These are phyloP conservation scores for Dasyprocta punctata DNA, from an alignment of 2,113 vertebrate species.

Conservation along the genomic window DNA sequence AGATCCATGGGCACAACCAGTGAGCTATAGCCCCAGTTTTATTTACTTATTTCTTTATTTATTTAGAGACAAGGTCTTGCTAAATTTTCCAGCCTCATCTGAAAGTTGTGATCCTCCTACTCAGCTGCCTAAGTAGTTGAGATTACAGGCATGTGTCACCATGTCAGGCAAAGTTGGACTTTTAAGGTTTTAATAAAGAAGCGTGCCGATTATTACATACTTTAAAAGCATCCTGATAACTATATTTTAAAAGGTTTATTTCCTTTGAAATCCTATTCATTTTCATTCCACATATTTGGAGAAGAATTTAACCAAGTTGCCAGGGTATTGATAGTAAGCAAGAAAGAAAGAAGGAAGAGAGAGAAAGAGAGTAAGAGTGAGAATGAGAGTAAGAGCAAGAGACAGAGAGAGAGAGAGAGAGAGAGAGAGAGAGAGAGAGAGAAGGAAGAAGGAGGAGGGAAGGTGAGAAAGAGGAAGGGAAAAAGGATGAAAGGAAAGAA, in stretches of 20 bases:
- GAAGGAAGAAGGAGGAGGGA: too few species aligned
- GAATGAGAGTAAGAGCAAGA: too few species aligned
- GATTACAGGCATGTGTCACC: neutral
- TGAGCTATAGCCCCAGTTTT: neutral
- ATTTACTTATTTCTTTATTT: neutral
- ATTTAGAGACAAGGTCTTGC: neutral
- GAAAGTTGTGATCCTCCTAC: neutral
- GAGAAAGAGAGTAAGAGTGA: too few species aligned
- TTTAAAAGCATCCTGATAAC: neutral
- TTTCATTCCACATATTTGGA: neutral
- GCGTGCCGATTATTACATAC: neutral
- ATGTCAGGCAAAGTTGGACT: neutral
- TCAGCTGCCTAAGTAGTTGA: neutral
- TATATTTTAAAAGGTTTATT: neutral
- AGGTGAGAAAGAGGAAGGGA: too few species aligned
- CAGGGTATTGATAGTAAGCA: neutral
- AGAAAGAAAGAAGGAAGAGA: neutral
- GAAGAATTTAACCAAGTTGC: neutral
- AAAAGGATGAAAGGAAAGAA: neutral
- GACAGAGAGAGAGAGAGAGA: too few species aligned
- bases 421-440: too few species aligned
- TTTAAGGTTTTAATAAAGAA: neutral
- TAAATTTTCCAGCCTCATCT: neutral
- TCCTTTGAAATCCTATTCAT: neutral
- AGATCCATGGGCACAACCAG: neutral